Evolutionary conservation across 2,888 invertebrate species (phyloP).

Genomic region (Microdon myrmicae): DNA sequence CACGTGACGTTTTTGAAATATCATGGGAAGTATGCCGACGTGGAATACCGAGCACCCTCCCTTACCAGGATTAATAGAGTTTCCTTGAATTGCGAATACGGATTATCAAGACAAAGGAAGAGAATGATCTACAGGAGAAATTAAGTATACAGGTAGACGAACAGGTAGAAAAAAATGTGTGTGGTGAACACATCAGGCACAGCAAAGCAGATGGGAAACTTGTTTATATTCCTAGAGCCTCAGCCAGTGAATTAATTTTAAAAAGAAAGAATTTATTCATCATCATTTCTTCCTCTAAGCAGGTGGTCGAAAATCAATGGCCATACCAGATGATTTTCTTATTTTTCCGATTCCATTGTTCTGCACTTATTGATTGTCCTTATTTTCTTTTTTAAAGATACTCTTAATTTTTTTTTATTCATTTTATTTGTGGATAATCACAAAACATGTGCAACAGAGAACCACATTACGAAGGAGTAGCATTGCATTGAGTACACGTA

Average conservation of each 20-base stretch:
- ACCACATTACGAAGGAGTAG: constrained; percentile 14
- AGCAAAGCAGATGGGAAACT: no score
- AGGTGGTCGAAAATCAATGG: constrained; percentile 22
- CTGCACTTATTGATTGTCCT: not conserved
- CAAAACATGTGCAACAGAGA: constrained; percentile 14
- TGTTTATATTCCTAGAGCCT: no score
- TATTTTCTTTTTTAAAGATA: constrained; percentile 3
- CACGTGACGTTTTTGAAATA: no score
- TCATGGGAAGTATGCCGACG: no score
- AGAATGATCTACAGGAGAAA: constrained; percentile 11
- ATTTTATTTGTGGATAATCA: constrained; percentile 18
- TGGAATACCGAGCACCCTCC: no score
- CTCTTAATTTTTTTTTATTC: constrained; percentile 20
- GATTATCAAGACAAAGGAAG: constrained; percentile 8
- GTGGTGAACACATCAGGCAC: no score
- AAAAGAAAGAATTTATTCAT: constrained; percentile 1
- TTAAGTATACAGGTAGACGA: constrained; percentile 25
- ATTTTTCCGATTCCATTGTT: not conserved
- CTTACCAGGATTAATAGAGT: no score
- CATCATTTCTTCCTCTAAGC: constrained; percentile 15
- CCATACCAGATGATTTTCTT: constrained; percentile 6
- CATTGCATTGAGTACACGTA: constrained; percentile 1
- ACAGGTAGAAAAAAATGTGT: no score
- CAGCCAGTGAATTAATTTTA: no score
- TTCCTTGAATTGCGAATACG: no score